These are phyloP conservation scores for Lasius fuliginosus DNA, from an alignment of 2,888 invertebrate species.

Conservation along the genomic window DNA sequence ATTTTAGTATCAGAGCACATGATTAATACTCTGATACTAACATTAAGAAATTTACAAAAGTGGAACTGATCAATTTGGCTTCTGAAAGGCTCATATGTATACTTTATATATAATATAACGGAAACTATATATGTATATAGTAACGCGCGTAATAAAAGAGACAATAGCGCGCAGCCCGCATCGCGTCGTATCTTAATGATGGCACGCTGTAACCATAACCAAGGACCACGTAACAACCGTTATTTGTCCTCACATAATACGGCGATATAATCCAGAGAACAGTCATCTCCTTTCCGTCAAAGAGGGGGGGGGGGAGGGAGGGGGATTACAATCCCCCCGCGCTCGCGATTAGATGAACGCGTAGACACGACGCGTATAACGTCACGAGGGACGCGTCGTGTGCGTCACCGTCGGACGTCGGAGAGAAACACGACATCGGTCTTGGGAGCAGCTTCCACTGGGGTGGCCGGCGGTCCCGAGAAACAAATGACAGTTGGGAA, in stretches of 20 bases:
- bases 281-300: neutral
- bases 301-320: too few species aligned
- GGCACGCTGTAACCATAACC: constrained; percentile 35
- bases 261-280: constrained; percentile 50
- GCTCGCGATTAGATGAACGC: constrained; percentile 52
- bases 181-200: constrained; percentile 36
- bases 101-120: neutral
- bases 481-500: constrained; percentile 81
- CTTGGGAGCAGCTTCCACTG: constrained; percentile 7
- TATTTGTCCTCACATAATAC: constrained; percentile 53
- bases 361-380: constrained; percentile 29
- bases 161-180: constrained; percentile 1
- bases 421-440: constrained; percentile 42
- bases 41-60: neutral
- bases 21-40: neutral
- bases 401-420: constrained; percentile 41
- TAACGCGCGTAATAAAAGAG: neutral
- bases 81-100: neutral
- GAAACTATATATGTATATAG: neutral
- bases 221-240: constrained; percentile 38
- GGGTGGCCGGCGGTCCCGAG: constrained; percentile 25
- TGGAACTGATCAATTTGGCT: neutral
- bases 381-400: constrained; percentile 13
- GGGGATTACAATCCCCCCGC: constrained; percentile 22
- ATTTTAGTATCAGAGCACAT: neutral